Evolutionary conservation across 2,888 invertebrate genomes (phyloP), one percentile per base, ranked within the genome.

Genomic region (Gymnoscelis rufifasciata): DNA sequence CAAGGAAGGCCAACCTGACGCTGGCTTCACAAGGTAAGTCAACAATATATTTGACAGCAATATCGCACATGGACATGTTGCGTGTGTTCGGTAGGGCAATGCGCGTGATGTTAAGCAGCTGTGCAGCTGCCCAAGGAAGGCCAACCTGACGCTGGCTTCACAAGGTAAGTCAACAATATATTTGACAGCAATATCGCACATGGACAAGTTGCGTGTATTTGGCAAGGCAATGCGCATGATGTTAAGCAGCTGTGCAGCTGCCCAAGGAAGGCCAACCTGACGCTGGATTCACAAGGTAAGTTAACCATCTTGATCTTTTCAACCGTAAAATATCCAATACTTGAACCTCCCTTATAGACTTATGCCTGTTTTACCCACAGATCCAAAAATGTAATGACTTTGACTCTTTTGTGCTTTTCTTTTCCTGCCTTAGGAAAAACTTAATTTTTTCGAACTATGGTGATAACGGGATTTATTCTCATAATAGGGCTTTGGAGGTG

Each of bases 91-190:
- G 97, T 60, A 98, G 98, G 84, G 94, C 95, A 68, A 97, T 99
- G 88, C 93, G 98, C 71, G 99, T 99, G 68, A 97, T 98, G 93
- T 92, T 97, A 62, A 98, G 98, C 87, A 99, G 93, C 97, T 46
- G 99, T 99, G 60, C 99, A 99, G 88, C 92, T 99, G 92, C 99
- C 99, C 35, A 99, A 98, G 81, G 99, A 99, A 75, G 98, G 98
- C 30, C 98, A 98, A 83, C 97, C 97, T 5, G 99, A 99, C 82
- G 98, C 98, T 53, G 99, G 99, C 40, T 92, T 99, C 59, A 99
- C 99, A 74, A 97, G 89, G 89, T 83, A 67, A 14, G 29, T 30
- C n/a, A n/a, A n/a, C n/a, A n/a, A n/a, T n/a, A 12, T 30, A 8
- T 15, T 15, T 15, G 13, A 15, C 83, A 96, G 96, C 96, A 52